phyloP scores from a whole-genome alignment of 2,797 vertebrate species.

The Falco peregrinus region DNA sequence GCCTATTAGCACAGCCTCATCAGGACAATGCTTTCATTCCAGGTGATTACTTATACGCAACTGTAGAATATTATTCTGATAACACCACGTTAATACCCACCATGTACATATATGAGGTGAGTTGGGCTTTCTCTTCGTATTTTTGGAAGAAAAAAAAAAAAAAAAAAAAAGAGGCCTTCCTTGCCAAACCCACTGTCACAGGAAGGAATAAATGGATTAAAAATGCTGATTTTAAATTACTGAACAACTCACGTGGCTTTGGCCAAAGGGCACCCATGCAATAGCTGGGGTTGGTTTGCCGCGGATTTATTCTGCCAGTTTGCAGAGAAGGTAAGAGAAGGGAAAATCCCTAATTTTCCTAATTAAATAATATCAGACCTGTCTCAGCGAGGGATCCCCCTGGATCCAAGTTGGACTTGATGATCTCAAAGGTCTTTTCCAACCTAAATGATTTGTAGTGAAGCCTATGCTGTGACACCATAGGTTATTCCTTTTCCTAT shows the following conservation, averaged over 20 bases:
- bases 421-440: too few species aligned
- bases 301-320: background rate
- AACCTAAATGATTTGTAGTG: background rate
- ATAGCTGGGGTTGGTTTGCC: background rate
- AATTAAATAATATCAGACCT: background rate
- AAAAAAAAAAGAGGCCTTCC: too few species aligned
- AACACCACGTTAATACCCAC: background rate
- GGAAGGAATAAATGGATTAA: background rate
- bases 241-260: too few species aligned
- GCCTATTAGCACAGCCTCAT: background rate
- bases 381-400: background rate
- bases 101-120: background rate
- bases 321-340: background rate
- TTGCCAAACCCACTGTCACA: background rate
- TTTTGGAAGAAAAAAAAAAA: rapidly evolving
- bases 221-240: rapidly evolving
- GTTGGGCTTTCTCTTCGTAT: background rate
- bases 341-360: background rate
- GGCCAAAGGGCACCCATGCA: rapidly evolving
- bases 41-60: background rate
- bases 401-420: background rate
- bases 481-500: background rate
- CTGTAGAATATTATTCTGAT: background rate
- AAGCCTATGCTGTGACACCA: rapidly evolving
- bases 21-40: background rate